phyloP scores from a whole-genome alignment of 2,113 vertebrate genomes.

The Hystrix brachyura region DNA sequence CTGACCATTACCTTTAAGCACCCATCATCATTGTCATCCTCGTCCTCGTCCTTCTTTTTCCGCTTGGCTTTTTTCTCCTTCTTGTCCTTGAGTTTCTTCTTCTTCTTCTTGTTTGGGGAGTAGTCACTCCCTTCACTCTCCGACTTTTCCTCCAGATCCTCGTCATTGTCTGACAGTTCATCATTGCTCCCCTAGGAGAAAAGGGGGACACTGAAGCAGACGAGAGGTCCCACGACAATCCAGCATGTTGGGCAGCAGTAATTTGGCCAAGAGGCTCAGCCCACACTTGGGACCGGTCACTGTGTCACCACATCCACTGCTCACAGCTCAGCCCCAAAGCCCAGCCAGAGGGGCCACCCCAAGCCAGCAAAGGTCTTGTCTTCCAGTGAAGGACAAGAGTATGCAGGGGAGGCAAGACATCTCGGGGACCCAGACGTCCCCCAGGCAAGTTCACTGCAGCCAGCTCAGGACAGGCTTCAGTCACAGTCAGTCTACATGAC shows the following conservation, averaged over 20 bases:
- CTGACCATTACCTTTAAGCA: slow-evolving; percentile 89
- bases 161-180: slow-evolving; percentile 94
- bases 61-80: slow-evolving; percentile 95
- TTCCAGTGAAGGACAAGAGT: accelerated
- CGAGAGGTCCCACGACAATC: background rate
- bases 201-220: background rate
- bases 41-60: slow-evolving; percentile 95
- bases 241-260: background rate
- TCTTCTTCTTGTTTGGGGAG: slow-evolving; percentile 96
- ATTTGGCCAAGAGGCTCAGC: accelerated
- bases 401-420: accelerated
- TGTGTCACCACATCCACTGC: accelerated
- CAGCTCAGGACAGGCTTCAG: background rate
- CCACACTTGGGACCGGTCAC: background rate
- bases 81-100: slow-evolving; percentile 97
- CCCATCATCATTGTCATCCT: slow-evolving; percentile 93
- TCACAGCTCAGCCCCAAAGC: background rate
- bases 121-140: slow-evolving; percentile 96
- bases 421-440: background rate
- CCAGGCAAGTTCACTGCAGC: background rate
- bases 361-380: accelerated
- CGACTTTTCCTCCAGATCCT: slow-evolving; percentile 91
- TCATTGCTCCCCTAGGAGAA: slow-evolving; percentile 89
- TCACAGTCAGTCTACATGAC: background rate
- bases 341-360: background rate